Evolutionary conservation across 2,888 invertebrate species (phyloP).

Genomic region (Aporophyla nigra): DNA sequence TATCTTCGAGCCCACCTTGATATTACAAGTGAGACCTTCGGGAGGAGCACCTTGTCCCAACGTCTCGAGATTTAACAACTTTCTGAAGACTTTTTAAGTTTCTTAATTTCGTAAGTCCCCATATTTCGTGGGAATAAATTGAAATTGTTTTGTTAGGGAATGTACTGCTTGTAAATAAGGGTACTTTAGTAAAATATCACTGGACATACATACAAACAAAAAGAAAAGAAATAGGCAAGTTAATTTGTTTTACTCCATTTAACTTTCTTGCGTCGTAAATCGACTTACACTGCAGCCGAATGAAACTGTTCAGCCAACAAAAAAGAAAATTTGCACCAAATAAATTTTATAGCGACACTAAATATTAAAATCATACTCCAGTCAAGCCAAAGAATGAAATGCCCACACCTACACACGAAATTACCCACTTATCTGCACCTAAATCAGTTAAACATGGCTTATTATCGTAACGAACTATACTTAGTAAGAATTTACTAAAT

Average conservation of each 20-base stretch:
- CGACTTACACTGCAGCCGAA: background rate
- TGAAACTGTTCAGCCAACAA: background rate
- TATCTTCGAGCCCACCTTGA: slow-evolving; percentile 70
- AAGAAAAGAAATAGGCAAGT: slow-evolving; percentile 2
- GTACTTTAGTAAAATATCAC: slow-evolving; percentile 41
- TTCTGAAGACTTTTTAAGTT: slow-evolving; percentile 80
- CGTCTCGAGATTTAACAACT: slow-evolving; percentile 80
- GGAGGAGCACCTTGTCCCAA: slow-evolving; percentile 76
- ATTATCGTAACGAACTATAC: slow-evolving; percentile 62
- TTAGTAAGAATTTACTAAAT: slow-evolving; percentile 63
- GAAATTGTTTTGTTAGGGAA: slow-evolving; percentile 72
- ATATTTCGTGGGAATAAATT: slow-evolving; percentile 76
- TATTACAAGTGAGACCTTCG: slow-evolving; percentile 75
- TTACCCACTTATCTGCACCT: slow-evolving; percentile 60
- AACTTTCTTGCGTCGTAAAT: slow-evolving; percentile 14
- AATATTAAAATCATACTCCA: slow-evolving; percentile 50
- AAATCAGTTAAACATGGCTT: slow-evolving; percentile 62
- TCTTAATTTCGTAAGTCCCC: slow-evolving; percentile 79
- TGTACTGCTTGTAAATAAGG: slow-evolving; percentile 49
- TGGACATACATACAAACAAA: background rate
- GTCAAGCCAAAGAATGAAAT: slow-evolving; percentile 50
- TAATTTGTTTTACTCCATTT: slow-evolving; percentile 27
- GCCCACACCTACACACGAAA: slow-evolving; percentile 52
- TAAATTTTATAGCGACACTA: slow-evolving; percentile 40
- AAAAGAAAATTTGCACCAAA: slow-evolving; percentile 40